Percentiles rank a stretch among this genome's conserved stretches.
phyloP scores from a whole-genome alignment of 2,797 vertebrate species.

The Mionectes olivaceus region DNA sequence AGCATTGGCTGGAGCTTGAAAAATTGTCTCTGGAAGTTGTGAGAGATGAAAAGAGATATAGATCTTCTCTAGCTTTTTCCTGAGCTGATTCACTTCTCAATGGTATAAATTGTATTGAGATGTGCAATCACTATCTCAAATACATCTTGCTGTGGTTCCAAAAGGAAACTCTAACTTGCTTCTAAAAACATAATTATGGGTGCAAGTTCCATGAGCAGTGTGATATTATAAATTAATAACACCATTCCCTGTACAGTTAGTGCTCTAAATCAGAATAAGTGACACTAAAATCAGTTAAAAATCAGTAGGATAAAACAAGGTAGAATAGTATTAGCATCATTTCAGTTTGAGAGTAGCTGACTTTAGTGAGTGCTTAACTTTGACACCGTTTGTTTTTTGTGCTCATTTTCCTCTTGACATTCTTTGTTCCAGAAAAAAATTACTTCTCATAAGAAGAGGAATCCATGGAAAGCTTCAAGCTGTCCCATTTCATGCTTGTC shows the following conservation, averaged over 20 bases:
- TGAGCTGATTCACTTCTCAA: background rate
- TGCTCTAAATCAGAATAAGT: background rate
- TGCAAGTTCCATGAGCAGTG: background rate
- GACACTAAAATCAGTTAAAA: background rate
- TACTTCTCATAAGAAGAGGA: background rate
- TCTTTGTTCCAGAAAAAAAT: background rate
- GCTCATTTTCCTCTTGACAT: background rate
- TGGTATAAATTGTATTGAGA: slow-evolving; percentile 6
- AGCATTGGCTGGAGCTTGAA: background rate
- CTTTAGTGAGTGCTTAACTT: background rate
- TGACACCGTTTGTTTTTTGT: background rate
- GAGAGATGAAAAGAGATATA: background rate
- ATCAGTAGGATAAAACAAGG: background rate
- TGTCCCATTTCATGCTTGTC: background rate
- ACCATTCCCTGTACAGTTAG: background rate
- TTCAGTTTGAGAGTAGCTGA: background rate
- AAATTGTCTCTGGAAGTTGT: background rate
- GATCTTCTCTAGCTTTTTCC: background rate
- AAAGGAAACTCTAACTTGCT: slow-evolving; percentile 9
- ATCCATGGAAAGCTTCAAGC: background rate
- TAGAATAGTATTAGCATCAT: background rate
- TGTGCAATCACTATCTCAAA: slow-evolving; percentile 14
- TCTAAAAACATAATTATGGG: background rate
- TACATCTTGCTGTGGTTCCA: slow-evolving; percentile 9
- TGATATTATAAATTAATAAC: background rate